Evolutionary conservation across 1,140 invertebrate genomes (phyloP).

Genomic region (Cydia amplana): DNA sequence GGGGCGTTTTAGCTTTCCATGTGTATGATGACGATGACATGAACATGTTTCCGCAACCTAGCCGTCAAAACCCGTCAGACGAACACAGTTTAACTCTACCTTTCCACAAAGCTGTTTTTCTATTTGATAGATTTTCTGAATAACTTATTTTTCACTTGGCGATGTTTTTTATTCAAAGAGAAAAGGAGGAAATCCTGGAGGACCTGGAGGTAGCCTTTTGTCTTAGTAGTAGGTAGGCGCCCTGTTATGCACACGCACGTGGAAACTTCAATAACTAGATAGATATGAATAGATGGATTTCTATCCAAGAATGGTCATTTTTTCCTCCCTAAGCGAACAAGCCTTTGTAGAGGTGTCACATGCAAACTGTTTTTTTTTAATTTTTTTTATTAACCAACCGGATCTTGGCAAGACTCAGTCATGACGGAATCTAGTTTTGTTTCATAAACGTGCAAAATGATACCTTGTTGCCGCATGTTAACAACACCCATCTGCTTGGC

Average conservation of each 20-base stretch:
- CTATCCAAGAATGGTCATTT: neutral
- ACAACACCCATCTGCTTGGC: neutral
- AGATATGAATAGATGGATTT: neutral
- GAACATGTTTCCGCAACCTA: neutral
- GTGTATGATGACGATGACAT: neutral
- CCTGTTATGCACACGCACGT: no score
- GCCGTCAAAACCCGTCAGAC: no score
- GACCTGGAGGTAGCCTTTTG: no score
- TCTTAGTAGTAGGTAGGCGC: no score
- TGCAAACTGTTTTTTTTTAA: neutral
- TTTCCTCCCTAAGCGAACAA: neutral
- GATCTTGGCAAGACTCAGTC: neutral
- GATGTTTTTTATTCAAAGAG: no score
- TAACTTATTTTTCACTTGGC: no score
- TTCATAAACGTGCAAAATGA: neutral
- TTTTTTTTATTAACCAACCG: neutral
- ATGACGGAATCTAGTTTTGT: neutral
- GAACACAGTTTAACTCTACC: no score
- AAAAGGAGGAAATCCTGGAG: no score
- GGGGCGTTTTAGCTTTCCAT: neutral
- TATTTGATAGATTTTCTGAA: no score
- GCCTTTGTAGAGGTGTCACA: neutral
- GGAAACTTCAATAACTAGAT: neutral
- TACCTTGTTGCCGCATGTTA: neutral
- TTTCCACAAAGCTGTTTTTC: no score